These are phyloP conservation scores for Novumbra hubbsi DNA, from an alignment of 2,797 vertebrate species.

Conservation along the genomic window DNA sequence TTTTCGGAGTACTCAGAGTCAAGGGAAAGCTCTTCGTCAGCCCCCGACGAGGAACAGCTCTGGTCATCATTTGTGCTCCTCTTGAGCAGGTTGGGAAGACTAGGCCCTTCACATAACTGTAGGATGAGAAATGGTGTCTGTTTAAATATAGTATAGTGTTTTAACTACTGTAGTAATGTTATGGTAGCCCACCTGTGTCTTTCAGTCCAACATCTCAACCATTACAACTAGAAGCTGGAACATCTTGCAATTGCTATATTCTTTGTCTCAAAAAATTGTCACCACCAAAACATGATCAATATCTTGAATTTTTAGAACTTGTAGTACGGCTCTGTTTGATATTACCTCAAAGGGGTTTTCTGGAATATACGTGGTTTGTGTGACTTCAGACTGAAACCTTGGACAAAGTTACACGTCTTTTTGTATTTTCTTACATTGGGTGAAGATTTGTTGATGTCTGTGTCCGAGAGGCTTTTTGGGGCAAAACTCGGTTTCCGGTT, in stretches of 20 bases:
- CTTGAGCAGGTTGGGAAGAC: slow-evolving; percentile 74
- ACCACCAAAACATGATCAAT: neutral
- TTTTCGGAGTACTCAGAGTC: slow-evolving; percentile 52
- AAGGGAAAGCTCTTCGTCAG: slow-evolving; percentile 62
- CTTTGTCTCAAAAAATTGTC: neutral
- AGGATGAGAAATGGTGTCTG: slow-evolving; percentile 2
- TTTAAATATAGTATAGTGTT: slow-evolving; percentile 33
- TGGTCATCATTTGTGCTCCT: slow-evolving; percentile 60
- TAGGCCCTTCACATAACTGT: slow-evolving; percentile 73
- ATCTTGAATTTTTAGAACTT: neutral
- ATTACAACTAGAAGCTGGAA: neutral
- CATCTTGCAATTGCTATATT: neutral
- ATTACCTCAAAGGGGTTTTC: neutral
- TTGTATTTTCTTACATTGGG: slow-evolving; percentile 60
- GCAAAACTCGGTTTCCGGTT: slow-evolving; percentile 53
- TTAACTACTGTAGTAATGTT: neutral
- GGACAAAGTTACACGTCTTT: neutral
- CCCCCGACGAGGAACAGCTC: slow-evolving; percentile 65
- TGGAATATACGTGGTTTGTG: neutral
- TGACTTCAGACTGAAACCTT: neutral
- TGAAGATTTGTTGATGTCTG: slow-evolving; percentile 74
- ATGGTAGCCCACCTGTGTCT: neutral
- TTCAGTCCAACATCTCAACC: neutral
- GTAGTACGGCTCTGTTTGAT: neutral
- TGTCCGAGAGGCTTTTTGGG: slow-evolving; percentile 84